Evolutionary conservation across 2,113 vertebrate species (phyloP).

Genomic region (Tragelaphus imberbis): DNA sequence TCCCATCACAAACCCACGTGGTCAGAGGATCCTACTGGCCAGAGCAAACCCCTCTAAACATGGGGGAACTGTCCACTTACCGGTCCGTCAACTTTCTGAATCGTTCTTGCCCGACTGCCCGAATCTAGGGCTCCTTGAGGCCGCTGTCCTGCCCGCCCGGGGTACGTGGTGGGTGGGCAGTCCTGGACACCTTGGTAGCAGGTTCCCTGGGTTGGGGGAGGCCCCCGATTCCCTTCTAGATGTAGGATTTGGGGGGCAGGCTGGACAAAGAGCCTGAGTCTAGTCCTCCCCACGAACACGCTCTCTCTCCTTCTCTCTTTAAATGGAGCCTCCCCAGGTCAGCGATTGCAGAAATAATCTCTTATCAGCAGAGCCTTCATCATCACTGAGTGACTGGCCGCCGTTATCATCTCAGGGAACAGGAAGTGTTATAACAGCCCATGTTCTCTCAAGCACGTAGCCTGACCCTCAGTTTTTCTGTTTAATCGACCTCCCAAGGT

Average conservation of each 20-base stretch:
- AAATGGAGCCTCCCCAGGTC: neutral
- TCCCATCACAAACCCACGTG: neutral
- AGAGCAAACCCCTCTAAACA: neutral
- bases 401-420: neutral
- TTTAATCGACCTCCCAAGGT: neutral
- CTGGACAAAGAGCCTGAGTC: neutral
- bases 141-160: neutral
- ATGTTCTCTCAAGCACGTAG: neutral
- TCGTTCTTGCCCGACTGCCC: neutral
- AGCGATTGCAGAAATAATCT: neutral
- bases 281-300: neutral
- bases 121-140: neutral
- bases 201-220: neutral
- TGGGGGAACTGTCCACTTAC: neutral
- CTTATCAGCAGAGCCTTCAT: neutral
- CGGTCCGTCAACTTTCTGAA: neutral
- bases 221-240: neutral
- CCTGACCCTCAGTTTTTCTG: neutral
- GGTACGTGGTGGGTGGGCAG: neutral
- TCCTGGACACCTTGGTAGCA: neutral
- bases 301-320: neutral
- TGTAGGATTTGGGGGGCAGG: neutral
- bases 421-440: neutral
- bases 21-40: neutral
- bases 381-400: fast-evolving